These are phyloP conservation scores for Scopus umbretta DNA, from an alignment of 2,113 vertebrate species.

Conservation along the genomic window DNA sequence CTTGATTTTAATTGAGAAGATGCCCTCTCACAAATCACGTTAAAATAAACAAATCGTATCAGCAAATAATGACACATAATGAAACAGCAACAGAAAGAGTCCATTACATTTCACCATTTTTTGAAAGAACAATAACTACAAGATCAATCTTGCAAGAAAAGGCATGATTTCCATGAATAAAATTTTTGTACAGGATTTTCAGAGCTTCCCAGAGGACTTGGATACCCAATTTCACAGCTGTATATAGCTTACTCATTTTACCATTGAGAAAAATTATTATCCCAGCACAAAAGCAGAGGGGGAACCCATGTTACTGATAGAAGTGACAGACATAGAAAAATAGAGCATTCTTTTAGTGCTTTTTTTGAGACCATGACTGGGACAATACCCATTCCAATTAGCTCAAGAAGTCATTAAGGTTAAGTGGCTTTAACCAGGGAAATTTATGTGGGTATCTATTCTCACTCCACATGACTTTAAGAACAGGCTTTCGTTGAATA, in stretches of 20 bases:
- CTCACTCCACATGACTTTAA: neutral
- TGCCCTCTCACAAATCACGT: neutral
- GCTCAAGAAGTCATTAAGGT: neutral
- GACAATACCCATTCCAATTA: neutral
- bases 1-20: neutral
- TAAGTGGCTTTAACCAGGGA: neutral
- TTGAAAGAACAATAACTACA: neutral
- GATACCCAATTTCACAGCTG: neutral
- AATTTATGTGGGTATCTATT: neutral
- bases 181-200: neutral
- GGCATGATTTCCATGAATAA: accelerated
- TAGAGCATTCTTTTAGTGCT: neutral
- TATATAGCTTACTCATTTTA: neutral
- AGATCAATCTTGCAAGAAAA: neutral
- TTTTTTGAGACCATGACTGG: neutral
- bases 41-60: neutral
- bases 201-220: neutral
- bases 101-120: neutral
- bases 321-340: neutral
- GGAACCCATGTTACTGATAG: neutral
- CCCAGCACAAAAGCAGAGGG: neutral
- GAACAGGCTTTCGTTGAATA: neutral
- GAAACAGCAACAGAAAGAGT: neutral
- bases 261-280: neutral
- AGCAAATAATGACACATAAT: neutral